A percentile compares a stretch with the other conserved stretches of the same genome.
phyloP scores from a whole-genome alignment of 1,140 invertebrate species.

The Gryllus bimaculatus region DNA sequence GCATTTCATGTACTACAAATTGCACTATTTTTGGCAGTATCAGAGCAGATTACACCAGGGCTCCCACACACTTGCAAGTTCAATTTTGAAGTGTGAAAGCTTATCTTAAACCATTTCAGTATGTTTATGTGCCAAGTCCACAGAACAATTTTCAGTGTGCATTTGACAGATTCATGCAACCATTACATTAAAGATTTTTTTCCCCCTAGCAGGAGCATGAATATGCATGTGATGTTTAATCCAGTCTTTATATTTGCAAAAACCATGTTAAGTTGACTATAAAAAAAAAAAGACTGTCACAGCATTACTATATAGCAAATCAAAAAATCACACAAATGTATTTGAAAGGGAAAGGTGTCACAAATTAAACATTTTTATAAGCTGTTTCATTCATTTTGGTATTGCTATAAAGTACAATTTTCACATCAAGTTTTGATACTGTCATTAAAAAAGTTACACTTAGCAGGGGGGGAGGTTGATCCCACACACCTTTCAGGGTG shows the following conservation, averaged over 20 bases:
- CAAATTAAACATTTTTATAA: neutral
- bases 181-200: too few species aligned
- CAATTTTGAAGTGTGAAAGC: too few species aligned
- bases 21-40: neutral
- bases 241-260: neutral
- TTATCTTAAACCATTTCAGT: too few species aligned
- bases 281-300: neutral
- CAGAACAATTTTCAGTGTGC: too few species aligned
- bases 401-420: conserved; percentile 1
- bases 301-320: neutral
- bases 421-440: conserved; percentile 5
- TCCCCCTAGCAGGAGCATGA: neutral
- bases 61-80: neutral
- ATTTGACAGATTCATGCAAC: too few species aligned
- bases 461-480: neutral
- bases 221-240: neutral
- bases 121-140: too few species aligned
- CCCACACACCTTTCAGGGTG: neutral
- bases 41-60: neutral
- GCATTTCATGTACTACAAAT: neutral
- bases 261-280: neutral
- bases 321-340: neutral
- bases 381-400: neutral
- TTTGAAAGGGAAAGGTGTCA: neutral
- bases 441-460: neutral